Conservation (phyloP, 2,888 invertebrate species). For the Phymatocera aterrima region DNA sequence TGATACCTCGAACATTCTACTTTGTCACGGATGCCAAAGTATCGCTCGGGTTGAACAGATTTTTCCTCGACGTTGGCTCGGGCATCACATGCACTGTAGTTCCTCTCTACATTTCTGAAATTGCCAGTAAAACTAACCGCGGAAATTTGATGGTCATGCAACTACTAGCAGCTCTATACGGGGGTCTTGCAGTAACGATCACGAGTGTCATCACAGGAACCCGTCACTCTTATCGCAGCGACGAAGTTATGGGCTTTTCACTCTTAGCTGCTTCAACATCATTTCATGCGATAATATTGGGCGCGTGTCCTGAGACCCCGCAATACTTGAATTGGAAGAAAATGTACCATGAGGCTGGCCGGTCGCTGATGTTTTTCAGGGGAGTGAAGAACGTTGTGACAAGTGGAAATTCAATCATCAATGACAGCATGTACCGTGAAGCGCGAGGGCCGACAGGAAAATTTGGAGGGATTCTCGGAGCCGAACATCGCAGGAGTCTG, state of each 20-base stretch:
- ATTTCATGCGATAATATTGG: background rate
- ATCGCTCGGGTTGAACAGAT: background rate
- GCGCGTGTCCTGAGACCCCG: constrained; percentile 2
- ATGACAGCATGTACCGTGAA: background rate
- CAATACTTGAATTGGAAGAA: constrained; percentile 12
- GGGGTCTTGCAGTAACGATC: background rate
- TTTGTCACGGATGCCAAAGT: background rate
- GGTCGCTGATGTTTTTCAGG: background rate
- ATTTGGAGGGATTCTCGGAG: background rate
- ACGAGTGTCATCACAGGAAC: background rate
- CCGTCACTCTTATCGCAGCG: background rate
- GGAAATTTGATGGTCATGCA: background rate
- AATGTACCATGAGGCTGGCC: background rate
- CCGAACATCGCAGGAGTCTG: background rate
- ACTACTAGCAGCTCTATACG: background rate
- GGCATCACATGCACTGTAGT: background rate
- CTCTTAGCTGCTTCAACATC: background rate
- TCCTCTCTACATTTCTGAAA: constrained; percentile 14
- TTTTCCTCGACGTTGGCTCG: background rate
- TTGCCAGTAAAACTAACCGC: background rate
- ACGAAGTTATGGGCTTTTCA: too few relatives aligned
- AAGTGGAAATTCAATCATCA: background rate
- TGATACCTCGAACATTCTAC: background rate
- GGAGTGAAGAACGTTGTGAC: background rate
- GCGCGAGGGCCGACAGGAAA: background rate